Evolutionary conservation across 2,888 invertebrate species (phyloP), one percentile per base, ranked within the genome.

Genomic region (Lysandra coridon): DNA sequence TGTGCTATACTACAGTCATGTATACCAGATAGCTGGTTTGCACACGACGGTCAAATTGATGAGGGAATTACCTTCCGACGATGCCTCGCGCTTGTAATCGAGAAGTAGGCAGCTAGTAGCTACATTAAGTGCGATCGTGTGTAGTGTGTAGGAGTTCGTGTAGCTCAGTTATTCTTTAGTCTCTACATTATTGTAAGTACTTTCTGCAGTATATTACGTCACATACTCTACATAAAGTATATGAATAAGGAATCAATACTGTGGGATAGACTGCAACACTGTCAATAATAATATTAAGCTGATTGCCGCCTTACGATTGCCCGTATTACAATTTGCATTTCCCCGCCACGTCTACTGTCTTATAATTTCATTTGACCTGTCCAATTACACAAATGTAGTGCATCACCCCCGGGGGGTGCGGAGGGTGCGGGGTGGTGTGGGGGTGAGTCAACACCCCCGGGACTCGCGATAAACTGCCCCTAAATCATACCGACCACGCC

Each of bases 361-460:
- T 37, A 37, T 69, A 2, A 69, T 69, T 69, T 69, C 17, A 69
- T 69, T 69, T 69, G 69, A 69, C 33, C 69, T 69, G 69, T 69
- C 69, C 69, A 69, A 69, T 69, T 69, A 69, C 69, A 69, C 69
- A 69, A 69, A 69, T 69, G 33, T 69, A 17, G 69, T 69, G 69
- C 69, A 69, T 69, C 69, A 37, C 69, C 69, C 69, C 69, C 69
- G 33, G 33, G 14, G 33, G 30, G 37, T 33, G 12, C 7, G 69
- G 4, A 33, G 10, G 30, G 69, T 14, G 69, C 14, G 33, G 5
- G 33, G 23, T 33, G 12, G 12, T 12, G 5, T 69, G 69, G 37
- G 69, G 69, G 69, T 69, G 69, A 69, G 69, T 69, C 69, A 69
- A 33, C 69, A 69, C 69, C 69, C 69, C 69, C 33, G 69, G 69